phyloP scores from a whole-genome alignment of 2,113 vertebrate species.

The Ifrita kowaldi region DNA sequence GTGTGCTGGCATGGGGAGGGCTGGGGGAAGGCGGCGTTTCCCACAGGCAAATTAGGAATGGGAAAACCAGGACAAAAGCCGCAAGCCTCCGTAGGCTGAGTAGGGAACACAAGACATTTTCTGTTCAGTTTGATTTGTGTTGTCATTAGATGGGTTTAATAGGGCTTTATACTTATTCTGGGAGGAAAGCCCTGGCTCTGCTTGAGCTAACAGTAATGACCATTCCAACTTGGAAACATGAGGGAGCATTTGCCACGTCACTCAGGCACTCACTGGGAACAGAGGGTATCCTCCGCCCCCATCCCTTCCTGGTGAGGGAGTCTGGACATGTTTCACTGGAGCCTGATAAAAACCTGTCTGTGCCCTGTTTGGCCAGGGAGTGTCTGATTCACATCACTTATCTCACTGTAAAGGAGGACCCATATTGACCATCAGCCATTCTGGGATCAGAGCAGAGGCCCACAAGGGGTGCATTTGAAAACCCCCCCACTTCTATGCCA shows the following conservation, averaged over 20 bases:
- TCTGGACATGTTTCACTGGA: rapidly evolving
- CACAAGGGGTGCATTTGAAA: background rate
- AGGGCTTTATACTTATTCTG: background rate
- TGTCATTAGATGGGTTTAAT: conserved; percentile 33
- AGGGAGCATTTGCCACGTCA: background rate
- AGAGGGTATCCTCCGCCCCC: background rate
- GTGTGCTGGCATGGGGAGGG: background rate
- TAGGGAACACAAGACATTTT: conserved; percentile 12
- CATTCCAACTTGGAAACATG: background rate
- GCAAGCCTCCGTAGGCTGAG: background rate
- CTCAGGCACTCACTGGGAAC: background rate
- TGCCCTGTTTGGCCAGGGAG: background rate
- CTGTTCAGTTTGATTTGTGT: background rate
- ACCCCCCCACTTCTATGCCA: background rate
- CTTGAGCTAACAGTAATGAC: background rate
- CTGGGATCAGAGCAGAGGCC: background rate
- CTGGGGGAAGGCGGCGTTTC: background rate
- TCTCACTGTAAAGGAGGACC: background rate
- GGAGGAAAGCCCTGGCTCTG: background rate
- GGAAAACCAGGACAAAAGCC: conserved; percentile 36
- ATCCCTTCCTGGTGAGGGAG: background rate
- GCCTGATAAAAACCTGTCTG: background rate
- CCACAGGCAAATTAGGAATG: conserved; percentile 50
- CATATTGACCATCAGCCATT: rapidly evolving
- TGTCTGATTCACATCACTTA: background rate